Evolutionary conservation across 2,888 invertebrate genomes (phyloP).

Genomic region (Theristus sp.): DNA sequence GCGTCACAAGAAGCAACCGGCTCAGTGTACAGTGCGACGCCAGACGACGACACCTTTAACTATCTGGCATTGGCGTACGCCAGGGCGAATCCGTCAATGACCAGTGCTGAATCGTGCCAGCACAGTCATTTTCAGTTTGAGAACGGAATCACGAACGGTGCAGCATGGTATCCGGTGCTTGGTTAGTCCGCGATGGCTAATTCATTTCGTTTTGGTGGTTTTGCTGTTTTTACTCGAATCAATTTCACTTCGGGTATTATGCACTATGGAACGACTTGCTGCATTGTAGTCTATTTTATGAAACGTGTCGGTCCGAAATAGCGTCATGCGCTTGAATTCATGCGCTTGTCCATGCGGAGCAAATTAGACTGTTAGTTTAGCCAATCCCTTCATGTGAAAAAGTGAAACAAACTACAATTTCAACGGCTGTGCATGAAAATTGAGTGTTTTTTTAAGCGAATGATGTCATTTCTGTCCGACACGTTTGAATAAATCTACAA

Average conservation of each 20-base stretch:
- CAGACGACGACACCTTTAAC: slow-evolving; percentile 63
- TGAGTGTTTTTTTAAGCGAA: neutral
- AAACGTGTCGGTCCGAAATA: too few relatives aligned
- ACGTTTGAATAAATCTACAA: neutral
- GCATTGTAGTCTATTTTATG: too few relatives aligned
- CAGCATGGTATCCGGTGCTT: slow-evolving; percentile 73
- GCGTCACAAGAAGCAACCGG: too few relatives aligned
- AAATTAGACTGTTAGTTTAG: neutral
- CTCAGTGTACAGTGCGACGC: slow-evolving; percentile 35
- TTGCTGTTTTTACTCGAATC: too few relatives aligned
- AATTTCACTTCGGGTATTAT: too few relatives aligned
- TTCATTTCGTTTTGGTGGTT: too few relatives aligned
- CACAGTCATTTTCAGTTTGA: slow-evolving; percentile 55
- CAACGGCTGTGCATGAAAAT: neutral
- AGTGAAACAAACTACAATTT: neutral
- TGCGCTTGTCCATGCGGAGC: neutral
- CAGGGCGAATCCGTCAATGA: slow-evolving; percentile 54
- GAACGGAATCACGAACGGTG: slow-evolving; percentile 72
- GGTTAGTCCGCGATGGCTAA: too few relatives aligned
- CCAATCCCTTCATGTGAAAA: neutral
- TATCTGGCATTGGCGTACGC: slow-evolving; percentile 58
- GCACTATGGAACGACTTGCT: too few relatives aligned
- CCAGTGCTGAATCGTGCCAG: neutral
- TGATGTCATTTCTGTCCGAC: neutral
- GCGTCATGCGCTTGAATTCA: neutral